These are phyloP conservation scores for Rattus rattus DNA, from an alignment of 2,113 vertebrate species.

Conservation along the genomic window DNA sequence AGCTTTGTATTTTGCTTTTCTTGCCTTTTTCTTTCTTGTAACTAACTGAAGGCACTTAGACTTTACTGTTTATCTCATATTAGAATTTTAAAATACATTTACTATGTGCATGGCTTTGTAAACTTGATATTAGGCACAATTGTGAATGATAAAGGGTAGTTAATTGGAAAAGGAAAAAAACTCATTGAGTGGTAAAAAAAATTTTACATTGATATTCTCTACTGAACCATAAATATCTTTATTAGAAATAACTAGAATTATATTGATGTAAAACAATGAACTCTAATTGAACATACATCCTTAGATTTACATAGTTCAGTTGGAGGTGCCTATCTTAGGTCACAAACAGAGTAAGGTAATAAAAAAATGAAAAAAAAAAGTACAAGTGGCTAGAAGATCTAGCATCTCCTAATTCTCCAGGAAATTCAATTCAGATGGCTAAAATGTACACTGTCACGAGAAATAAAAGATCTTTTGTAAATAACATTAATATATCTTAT, in stretches of 20 bases:
- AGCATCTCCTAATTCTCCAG: not conserved
- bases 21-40: not conserved
- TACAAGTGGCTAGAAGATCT: not conserved
- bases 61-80: not conserved
- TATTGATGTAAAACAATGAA: not conserved
- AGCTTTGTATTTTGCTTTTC: not conserved
- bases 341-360: not conserved
- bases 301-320: not conserved
- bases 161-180: not conserved
- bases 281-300: not conserved
- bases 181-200: not conserved
- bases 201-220: not conserved
- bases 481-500: not conserved
- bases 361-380: not conserved
- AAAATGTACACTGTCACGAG: not conserved
- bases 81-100: not conserved
- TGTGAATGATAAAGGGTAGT: not conserved
- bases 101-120: not conserved
- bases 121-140: not conserved
- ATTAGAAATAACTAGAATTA: not conserved
- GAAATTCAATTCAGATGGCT: not conserved
- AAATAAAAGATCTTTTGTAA: not conserved
- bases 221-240: not conserved
- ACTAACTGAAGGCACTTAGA: not conserved
- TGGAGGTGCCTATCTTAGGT: not conserved